phyloP scores from a whole-genome alignment of 35 echinoderm and acorn worm genomes.

The Apostichopus californicus region DNA sequence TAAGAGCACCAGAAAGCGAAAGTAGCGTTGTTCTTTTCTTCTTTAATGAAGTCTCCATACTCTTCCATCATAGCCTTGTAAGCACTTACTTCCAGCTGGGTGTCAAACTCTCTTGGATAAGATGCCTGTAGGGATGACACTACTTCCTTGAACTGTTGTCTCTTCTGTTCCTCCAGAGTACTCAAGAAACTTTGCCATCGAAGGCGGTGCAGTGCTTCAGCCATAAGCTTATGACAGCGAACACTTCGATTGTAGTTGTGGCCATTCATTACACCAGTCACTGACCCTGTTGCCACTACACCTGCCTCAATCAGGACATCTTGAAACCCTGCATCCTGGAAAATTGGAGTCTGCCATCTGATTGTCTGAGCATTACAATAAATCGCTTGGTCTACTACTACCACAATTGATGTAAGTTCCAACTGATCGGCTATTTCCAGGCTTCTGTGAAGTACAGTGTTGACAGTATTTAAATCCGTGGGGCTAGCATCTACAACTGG shows the following conservation, averaged over 20 bases:
- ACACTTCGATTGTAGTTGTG: constrained; percentile 82
- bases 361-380: constrained; percentile 72
- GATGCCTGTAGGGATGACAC: no score
- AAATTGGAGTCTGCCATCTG: constrained; percentile 61
- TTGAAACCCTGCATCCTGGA: constrained; percentile 70
- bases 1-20: constrained; percentile 22
- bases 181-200: background rate
- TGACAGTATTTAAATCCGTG: constrained; percentile 8
- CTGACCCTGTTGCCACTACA: constrained; percentile 70
- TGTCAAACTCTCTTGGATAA: no score
- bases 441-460: constrained; percentile 54
- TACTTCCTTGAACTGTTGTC: no score
- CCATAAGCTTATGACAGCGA: constrained; percentile 70
- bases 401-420: background rate
- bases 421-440: constrained; percentile 40
- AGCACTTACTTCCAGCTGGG: no score
- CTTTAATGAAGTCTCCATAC: no score
- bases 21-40: no score
- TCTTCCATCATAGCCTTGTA: no score
- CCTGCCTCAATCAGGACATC: constrained; percentile 83
- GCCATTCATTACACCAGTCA: constrained; percentile 78
- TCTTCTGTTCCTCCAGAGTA: no score
- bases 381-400: constrained; percentile 29
- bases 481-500: constrained; percentile 76
- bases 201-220: constrained; percentile 51